These are phyloP conservation scores for Tachysurus vachellii DNA, from an alignment of 2,113 vertebrate genomes.

Conservation along the genomic window DNA sequence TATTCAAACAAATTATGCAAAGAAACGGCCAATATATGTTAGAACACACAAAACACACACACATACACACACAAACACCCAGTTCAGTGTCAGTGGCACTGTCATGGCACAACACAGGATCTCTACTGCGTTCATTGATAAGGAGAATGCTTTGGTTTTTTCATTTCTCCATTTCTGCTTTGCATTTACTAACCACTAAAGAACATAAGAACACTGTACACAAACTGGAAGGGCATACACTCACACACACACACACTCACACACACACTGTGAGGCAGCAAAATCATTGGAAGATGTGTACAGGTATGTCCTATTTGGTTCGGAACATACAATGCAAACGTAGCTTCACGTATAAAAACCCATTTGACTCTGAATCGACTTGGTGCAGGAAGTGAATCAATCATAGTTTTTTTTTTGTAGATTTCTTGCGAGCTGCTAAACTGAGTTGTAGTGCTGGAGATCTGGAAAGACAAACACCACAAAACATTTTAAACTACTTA, in stretches of 20 bases:
- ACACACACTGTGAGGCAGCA: not conserved
- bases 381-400: not conserved
- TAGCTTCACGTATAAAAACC: not conserved
- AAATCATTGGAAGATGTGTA: not conserved
- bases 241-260: conserved; percentile 10
- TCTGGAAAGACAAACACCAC: not conserved
- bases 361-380: not conserved
- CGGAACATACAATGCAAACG: not conserved
- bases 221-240: not conserved
- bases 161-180: not conserved
- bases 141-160: not conserved
- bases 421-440: not conserved
- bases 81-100: not conserved
- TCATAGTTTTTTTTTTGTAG: not conserved
- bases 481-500: not conserved
- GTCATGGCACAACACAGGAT: not conserved
- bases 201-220: not conserved
- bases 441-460: not conserved
- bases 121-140: not conserved
- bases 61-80: not conserved
- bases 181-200: conserved; percentile 3
- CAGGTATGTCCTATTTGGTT: not conserved
- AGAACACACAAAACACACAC: not conserved
- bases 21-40: not conserved
- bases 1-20: not conserved